Base-by-base conservation (phyloP, 1,140 invertebrate genomes). In the Diabrotica undecimpunctata region DNA sequence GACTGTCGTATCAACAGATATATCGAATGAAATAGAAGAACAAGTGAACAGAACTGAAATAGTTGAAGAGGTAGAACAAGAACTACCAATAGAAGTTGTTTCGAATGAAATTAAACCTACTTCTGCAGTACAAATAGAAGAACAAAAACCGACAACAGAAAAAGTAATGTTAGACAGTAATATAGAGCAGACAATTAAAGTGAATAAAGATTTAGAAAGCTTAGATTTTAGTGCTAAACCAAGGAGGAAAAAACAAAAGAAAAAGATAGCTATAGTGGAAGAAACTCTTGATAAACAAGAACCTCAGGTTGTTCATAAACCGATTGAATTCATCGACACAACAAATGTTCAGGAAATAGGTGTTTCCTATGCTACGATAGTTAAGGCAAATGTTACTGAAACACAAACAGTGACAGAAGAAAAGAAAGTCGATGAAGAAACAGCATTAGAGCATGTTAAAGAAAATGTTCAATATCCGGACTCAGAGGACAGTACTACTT, bases 161-260 rank as follows among this genome's bases (percentile, higher is more conserved):
- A 25, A 25, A 25, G 25, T 25, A 25, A 25, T 25, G 25, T 1
- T 25, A 25, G 25, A 25, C 25, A 1, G 4, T 25, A 25, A 25
- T 25, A 4, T 2, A 25, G 25, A 25, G 4, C 25, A 25, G 25
- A 25, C 25, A 25, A 25, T 25, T 25, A 25, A 25, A 25, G 25
- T 25, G 1, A 4, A 25, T 25, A 4, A 25, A 25, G 25, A 25
- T 25, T 25, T 25, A 25, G 25, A 25, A 25, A 25, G 4, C 25
- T 25, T 25, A 25, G 25, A 25, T 25, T 25, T 4, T 4, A 25
- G 25, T 25, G 1, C 25, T 5, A 55, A 36, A 55, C 9, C 13
- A 10, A 55, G 12, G 12, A 55, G 12, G 35, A 55, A 55, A 36
- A 55, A 55, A 7, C 54, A 55, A 8, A 55, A 55, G 54, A 55